These are phyloP conservation scores for Dione juno DNA, from an alignment of 2,888 invertebrate genomes.

Conservation along the genomic window DNA sequence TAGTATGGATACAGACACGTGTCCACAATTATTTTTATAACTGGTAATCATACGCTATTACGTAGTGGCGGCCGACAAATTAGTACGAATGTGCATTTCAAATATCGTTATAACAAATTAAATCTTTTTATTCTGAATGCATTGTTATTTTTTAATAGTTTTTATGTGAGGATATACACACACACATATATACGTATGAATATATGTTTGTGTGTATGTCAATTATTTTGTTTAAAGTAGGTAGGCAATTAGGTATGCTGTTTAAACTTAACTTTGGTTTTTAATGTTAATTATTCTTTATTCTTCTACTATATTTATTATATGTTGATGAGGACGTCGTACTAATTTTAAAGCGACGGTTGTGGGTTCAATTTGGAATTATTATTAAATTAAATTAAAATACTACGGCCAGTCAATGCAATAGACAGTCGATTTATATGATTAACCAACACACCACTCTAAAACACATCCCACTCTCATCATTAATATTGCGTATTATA, in stretches of 20 bases:
- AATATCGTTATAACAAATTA: conserved; percentile 22
- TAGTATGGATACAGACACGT: conserved; percentile 54
- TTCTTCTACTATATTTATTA: too few relatives aligned
- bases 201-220: background rate
- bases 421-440: background rate
- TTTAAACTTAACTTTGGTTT: too few relatives aligned
- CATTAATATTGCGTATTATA: conserved; percentile 1
- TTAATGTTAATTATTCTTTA: too few relatives aligned
- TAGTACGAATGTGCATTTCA: conserved; percentile 30
- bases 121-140: background rate
- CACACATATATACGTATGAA: background rate
- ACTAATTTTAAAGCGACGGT: too few relatives aligned
- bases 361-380: background rate
- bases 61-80: conserved; percentile 44
- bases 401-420: too few relatives aligned
- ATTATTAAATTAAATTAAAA: background rate
- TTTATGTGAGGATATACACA: background rate
- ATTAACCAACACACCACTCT: conserved; percentile 1
- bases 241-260: too few relatives aligned
- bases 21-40: conserved; percentile 66
- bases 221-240: background rate
- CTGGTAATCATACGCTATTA: conserved; percentile 58
- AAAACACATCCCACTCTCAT: background rate
- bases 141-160: background rate
- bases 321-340: too few relatives aligned